Percentiles rank a stretch among this genome's conserved stretches.
These are phyloP conservation scores for Chrysomela aeneicollis DNA, from an alignment of 2,888 invertebrate species.

Conservation along the genomic window DNA sequence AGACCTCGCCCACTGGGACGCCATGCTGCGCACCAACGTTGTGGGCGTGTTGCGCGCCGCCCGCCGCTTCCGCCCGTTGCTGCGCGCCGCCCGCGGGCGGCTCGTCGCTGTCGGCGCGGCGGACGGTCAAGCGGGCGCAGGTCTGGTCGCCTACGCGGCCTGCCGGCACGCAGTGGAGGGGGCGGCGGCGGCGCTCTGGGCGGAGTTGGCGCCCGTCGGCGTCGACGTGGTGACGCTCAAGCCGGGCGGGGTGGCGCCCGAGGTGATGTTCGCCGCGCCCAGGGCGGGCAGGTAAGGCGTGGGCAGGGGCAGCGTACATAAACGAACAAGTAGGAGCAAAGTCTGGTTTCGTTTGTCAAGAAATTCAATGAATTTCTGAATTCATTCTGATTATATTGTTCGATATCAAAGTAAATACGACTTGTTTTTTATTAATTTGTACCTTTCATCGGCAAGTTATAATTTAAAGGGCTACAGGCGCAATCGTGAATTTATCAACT, in stretches of 20 bases:
- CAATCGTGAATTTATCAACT: no score
- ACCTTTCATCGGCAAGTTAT: no score
- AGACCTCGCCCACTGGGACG: constrained; percentile 75
- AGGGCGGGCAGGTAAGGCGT: constrained; percentile 61
- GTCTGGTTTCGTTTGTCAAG: no score
- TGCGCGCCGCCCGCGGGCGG: constrained; percentile 72
- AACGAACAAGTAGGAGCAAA: no score
- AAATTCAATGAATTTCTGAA: no score
- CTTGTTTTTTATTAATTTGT: no score
- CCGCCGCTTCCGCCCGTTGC: constrained; percentile 76
- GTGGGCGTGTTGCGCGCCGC: constrained; percentile 78
- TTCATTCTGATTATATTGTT: no score
- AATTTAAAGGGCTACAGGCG: no score
- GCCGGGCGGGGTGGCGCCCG: constrained; percentile 72
- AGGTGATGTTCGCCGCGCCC: constrained; percentile 73
- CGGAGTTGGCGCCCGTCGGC: constrained; percentile 73
- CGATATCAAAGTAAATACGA: no score
- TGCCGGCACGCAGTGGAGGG: constrained; percentile 77
- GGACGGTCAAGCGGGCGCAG: constrained; percentile 62
- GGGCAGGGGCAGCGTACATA: no score
- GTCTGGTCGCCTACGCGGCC: constrained; percentile 67
- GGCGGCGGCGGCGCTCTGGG: constrained; percentile 76
- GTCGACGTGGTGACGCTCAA: constrained; percentile 80
- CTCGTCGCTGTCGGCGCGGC: constrained; percentile 74
- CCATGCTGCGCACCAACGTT: constrained; percentile 74